phyloP scores from a whole-genome alignment of 2,797 vertebrate species.

The Lagocephalus sceleratus region DNA sequence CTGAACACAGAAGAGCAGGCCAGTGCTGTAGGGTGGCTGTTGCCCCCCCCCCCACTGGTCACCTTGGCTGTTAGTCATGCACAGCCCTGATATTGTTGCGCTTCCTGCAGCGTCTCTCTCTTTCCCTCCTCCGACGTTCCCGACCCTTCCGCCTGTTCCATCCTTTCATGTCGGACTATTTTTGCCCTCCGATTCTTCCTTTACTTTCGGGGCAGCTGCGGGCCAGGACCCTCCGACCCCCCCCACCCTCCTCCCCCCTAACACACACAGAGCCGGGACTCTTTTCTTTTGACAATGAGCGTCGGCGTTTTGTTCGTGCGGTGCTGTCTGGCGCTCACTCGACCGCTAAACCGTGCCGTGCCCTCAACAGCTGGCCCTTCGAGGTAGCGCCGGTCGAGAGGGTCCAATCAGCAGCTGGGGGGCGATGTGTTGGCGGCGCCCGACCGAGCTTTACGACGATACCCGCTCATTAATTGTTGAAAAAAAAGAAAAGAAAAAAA shows the following conservation, averaged over 20 bases:
- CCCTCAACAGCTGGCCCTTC: no score
- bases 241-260: conserved; percentile 13
- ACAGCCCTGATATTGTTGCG: background rate
- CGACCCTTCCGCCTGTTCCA: conserved; percentile 47
- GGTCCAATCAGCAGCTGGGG: no score
- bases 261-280: background rate
- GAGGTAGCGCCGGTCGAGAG: no score
- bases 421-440: no score
- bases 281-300: conserved; percentile 48
- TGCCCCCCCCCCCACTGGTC: background rate
- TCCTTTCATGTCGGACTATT: conserved; percentile 67
- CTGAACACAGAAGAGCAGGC: no score
- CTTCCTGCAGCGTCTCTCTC: background rate
- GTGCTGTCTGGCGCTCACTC: no score
- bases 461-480: no score
- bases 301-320: conserved; percentile 56
- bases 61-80: conserved; percentile 4
- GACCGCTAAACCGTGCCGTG: no score
- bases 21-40: no score
- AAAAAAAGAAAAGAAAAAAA: background rate
- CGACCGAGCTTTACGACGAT: no score
- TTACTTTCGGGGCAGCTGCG: conserved; percentile 68
- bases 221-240: conserved; percentile 14
- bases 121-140: conserved; percentile 16
- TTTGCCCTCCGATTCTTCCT: conserved; percentile 65